These are phyloP conservation scores for Gadus chalcogrammus DNA, from an alignment of 2,113 vertebrate genomes.

Conservation along the genomic window DNA sequence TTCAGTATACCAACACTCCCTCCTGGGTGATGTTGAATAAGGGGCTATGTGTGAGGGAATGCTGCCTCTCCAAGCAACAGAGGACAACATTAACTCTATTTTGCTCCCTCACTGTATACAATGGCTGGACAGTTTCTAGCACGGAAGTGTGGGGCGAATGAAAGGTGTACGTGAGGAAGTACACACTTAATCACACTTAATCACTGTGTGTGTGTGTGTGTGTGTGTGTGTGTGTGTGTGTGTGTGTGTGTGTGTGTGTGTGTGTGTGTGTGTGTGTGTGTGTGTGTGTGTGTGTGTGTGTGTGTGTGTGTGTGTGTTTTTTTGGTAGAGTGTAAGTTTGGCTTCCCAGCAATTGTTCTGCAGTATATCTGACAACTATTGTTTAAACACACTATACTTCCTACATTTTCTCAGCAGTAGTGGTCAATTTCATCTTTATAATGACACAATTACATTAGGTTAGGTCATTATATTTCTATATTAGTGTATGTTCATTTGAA, in stretches of 20 bases:
- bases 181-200: too few species aligned
- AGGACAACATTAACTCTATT: constrained; percentile 3
- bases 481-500: too few species aligned
- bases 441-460: too few species aligned
- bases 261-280: constrained; percentile 10
- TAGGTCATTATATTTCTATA: too few species aligned
- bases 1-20: too few species aligned
- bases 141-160: not conserved
- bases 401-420: too few species aligned
- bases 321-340: not conserved
- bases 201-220: not conserved
- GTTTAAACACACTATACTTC: too few species aligned
- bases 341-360: too few species aligned
- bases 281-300: constrained; percentile 10
- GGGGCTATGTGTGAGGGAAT: too few species aligned
- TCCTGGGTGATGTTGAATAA: too few species aligned
- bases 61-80: constrained; percentile 1
- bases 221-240: constrained; percentile 9
- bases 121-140: not conserved
- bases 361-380: too few species aligned
- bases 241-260: constrained; percentile 3
- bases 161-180: not conserved
- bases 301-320: not conserved
- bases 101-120: constrained; percentile 30
- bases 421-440: too few species aligned